Evolutionary conservation across 1,140 invertebrate species (phyloP).

Genomic region (Akabosia matsudoensis): DNA sequence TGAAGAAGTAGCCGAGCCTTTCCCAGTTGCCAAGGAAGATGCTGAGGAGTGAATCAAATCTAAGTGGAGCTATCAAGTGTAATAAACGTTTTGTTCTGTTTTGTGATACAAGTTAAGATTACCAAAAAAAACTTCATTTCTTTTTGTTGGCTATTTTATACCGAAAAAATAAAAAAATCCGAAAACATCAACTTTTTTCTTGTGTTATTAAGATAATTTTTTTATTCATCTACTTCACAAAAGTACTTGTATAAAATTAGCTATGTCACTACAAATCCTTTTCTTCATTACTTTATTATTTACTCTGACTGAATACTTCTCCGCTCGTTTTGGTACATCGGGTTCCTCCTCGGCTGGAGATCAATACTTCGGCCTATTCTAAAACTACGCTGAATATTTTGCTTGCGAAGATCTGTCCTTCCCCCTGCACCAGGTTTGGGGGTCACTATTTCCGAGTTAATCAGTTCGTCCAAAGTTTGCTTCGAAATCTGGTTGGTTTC

Average conservation of each 20-base stretch:
- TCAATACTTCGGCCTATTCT: constrained; percentile 37
- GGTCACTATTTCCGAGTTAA: constrained; percentile 50
- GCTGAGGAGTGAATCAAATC: constrained; percentile 61
- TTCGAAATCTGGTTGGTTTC: constrained; percentile 52
- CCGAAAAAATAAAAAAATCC: too few relatives aligned
- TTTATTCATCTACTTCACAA: too few relatives aligned
- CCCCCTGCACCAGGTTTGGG: neutral
- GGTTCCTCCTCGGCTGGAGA: constrained; percentile 34
- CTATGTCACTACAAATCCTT: too few relatives aligned
- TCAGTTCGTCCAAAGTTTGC: constrained; percentile 50
- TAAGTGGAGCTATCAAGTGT: constrained; percentile 38
- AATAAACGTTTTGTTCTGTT: constrained; percentile 14
- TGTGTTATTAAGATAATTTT: too few relatives aligned
- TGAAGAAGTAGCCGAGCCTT: constrained; percentile 68
- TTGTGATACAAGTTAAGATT: constrained; percentile 4
- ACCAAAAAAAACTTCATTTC: too few relatives aligned
- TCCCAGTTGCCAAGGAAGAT: constrained; percentile 75
- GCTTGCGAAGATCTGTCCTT: constrained; percentile 25
- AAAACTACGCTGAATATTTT: constrained; percentile 36
- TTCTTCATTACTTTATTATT: too few relatives aligned
- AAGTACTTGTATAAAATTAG: too few relatives aligned
- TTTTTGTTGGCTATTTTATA: too few relatives aligned
- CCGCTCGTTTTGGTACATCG: constrained; percentile 33
- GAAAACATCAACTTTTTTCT: too few relatives aligned
- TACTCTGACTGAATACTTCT: constrained; percentile 33